These are phyloP conservation scores for Mactra quadrangularis DNA, from an alignment of 1,140 invertebrate species.

Conservation along the genomic window DNA sequence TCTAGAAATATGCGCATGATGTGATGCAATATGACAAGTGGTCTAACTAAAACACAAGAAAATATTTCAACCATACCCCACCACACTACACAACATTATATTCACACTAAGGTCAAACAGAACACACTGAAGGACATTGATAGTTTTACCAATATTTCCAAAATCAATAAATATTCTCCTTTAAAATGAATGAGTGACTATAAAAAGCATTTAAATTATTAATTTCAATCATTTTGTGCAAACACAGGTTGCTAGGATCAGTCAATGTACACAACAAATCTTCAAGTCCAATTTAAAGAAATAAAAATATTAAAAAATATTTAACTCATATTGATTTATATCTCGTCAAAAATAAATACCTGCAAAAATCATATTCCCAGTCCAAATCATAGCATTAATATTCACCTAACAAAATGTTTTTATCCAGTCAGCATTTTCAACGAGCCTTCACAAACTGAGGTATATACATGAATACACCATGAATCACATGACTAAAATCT, in stretches of 20 bases:
- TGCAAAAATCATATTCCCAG: constrained; percentile 45
- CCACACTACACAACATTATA: constrained; percentile 51
- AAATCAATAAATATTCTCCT: background rate
- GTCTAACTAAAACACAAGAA: constrained; percentile 7
- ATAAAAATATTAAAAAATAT: constrained; percentile 16
- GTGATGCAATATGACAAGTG: constrained; percentile 62
- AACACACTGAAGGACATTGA: constrained; percentile 51
- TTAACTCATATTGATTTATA: constrained; percentile 50
- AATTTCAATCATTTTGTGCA: constrained; percentile 31
- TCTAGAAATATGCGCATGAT: constrained; percentile 19
- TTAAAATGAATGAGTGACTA: background rate
- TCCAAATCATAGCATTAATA: constrained; percentile 1
- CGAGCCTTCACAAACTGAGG: constrained; percentile 31
- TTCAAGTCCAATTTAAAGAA: constrained; percentile 35
- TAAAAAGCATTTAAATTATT: constrained; percentile 13
- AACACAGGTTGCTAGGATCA: constrained; percentile 60
- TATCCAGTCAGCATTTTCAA: constrained; percentile 59
- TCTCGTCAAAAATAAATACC: constrained; percentile 33
- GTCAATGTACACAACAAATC: constrained; percentile 37
- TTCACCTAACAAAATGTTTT: constrained; percentile 9
- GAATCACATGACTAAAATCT: constrained; percentile 57
- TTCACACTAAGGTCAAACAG: constrained; percentile 53
- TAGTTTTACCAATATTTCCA: constrained; percentile 33
- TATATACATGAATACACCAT: constrained; percentile 48
- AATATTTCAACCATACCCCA: constrained; percentile 54